Evolutionary conservation across 2,113 vertebrate species (phyloP).

Genomic region (Nyctibius bracteatus): DNA sequence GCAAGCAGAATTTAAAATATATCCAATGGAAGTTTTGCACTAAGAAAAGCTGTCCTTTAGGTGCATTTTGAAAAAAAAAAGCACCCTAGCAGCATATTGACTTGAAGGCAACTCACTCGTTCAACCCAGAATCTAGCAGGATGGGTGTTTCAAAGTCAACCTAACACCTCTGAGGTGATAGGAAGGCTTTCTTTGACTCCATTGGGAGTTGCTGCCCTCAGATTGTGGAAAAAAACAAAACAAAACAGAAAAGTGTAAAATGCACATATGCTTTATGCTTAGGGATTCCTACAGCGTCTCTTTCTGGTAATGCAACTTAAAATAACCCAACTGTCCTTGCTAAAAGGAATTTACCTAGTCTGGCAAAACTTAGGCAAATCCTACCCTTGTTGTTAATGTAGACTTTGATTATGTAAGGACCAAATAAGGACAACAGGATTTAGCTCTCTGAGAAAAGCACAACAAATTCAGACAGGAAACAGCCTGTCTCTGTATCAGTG

Average conservation of each 20-base stretch:
- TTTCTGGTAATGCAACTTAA: not conserved
- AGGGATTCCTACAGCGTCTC: not conserved
- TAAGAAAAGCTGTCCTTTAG: not conserved
- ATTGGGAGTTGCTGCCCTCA: not conserved
- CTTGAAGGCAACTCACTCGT: not conserved
- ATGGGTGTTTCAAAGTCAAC: not conserved
- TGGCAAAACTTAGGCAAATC: not conserved
- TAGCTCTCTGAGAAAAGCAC: not conserved
- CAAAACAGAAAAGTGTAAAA: not conserved
- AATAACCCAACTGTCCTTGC: not conserved
- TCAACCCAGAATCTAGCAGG: not conserved
- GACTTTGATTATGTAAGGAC: not conserved
- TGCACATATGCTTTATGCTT: not conserved
- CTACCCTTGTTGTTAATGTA: not conserved
- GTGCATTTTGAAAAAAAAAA: not conserved
- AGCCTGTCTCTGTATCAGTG: not conserved
- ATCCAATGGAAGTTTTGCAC: not conserved
- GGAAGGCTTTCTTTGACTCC: not conserved
- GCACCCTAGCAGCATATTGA: not conserved
- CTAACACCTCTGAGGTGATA: not conserved
- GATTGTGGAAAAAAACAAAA: not conserved
- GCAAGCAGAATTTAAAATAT: not conserved
- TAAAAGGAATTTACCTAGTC: not conserved
- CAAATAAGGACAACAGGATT: not conserved
- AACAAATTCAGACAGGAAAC: slow-evolving; percentile 40